Conservation (phyloP, 2,888 invertebrate genomes). For the Chloroclysta siterata region DNA sequence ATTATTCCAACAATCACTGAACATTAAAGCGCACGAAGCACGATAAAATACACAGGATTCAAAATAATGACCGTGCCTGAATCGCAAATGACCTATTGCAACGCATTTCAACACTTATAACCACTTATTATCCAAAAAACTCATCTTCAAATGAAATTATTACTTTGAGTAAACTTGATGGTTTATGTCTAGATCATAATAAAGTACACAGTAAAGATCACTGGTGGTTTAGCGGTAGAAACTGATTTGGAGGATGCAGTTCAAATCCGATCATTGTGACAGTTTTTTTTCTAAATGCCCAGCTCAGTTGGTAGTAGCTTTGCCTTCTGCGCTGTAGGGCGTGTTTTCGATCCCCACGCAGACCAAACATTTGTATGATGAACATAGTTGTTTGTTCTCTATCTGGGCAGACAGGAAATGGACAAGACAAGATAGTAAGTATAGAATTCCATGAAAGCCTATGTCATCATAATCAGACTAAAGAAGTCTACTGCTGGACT, state of each 20-base stretch:
- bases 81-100: constrained; percentile 29
- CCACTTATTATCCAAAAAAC: constrained; percentile 19
- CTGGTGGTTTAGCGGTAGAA: neutral
- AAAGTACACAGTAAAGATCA: neutral
- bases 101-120: constrained; percentile 22
- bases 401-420: too few species aligned
- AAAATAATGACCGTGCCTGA: constrained; percentile 25
- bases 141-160: constrained; percentile 7
- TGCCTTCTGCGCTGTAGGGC: too few species aligned
- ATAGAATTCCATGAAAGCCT: too few species aligned
- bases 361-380: too few species aligned
- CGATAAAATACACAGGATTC: constrained; percentile 28
- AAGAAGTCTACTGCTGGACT: too few species aligned
- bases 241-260: neutral
- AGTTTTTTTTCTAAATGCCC: too few species aligned
- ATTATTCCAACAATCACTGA: constrained; percentile 25
- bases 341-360: too few species aligned
- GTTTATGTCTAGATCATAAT: neutral
- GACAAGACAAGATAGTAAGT: too few species aligned
- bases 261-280: neutral
- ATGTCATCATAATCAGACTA: too few species aligned
- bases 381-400: too few species aligned
- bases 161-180: constrained; percentile 2
- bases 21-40: constrained; percentile 23
- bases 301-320: too few species aligned